These are phyloP conservation scores for Notodonta ziczac DNA, from an alignment of 2,888 invertebrate species.

Conservation along the genomic window DNA sequence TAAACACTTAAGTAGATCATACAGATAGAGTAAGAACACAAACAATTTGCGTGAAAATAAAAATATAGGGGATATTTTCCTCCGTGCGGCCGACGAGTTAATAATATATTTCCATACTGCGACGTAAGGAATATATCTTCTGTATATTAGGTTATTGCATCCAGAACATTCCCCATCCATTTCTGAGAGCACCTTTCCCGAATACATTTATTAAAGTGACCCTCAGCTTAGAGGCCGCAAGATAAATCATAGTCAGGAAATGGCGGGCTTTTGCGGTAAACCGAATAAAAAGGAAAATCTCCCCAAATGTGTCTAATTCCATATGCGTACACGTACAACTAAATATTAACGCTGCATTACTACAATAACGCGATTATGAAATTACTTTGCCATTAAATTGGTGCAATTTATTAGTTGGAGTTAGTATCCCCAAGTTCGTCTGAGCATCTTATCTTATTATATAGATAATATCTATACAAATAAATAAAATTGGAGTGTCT, in stretches of 20 bases:
- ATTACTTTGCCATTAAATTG: neutral
- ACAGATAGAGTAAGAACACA: neutral
- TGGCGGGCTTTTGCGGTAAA: conserved; percentile 69
- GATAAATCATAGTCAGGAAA: conserved; percentile 83
- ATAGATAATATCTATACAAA: no score
- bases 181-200: conserved; percentile 73
- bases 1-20: no score
- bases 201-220: conserved; percentile 84
- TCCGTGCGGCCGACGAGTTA: conserved; percentile 25
- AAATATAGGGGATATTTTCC: conserved; percentile 26
- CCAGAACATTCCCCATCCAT: conserved; percentile 71
- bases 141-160: conserved; percentile 74
- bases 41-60: neutral
- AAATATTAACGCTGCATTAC: neutral
- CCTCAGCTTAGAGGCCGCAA: conserved; percentile 75
- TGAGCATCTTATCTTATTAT: no score
- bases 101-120: conserved; percentile 38
- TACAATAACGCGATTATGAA: neutral
- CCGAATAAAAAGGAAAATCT: conserved; percentile 69
- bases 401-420: no score
- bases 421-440: no score
- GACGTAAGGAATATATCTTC: conserved; percentile 53
- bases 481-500: no score
- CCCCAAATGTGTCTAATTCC: conserved; percentile 49
- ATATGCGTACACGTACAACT: conserved; percentile 23